Conservation (phyloP, 2,797 vertebrate genomes). For the Hippocampus kuda region DNA sequence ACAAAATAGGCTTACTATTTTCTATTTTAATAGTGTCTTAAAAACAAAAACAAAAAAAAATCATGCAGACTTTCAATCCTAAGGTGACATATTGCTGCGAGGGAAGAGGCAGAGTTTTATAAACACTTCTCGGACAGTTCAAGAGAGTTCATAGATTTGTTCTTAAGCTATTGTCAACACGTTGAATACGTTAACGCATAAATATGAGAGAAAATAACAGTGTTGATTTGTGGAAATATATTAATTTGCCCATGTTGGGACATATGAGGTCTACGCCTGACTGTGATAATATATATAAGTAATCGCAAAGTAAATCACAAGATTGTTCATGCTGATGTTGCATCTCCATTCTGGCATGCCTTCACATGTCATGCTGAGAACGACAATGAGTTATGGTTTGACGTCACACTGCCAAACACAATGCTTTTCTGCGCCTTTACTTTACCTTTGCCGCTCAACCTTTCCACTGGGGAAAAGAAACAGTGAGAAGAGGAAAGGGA, state of each 20-base stretch:
- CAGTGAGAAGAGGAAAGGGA: slow-evolving; percentile 42
- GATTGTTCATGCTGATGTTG: slow-evolving; percentile 21
- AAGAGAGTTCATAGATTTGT: no score
- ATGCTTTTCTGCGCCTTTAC: slow-evolving; percentile 31
- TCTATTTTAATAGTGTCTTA: no score
- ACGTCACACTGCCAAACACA: slow-evolving; percentile 24
- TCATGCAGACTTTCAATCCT: no score
- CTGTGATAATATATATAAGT: neutral
- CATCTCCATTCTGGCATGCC: slow-evolving; percentile 16
- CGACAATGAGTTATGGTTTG: slow-evolving; percentile 14
- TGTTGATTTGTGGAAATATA: neutral
- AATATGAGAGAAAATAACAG: neutral
- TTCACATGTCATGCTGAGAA: slow-evolving; percentile 18
- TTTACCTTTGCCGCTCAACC: slow-evolving; percentile 67
- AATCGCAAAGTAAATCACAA: neutral
- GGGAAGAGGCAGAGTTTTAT: no score
- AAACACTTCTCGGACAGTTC: no score
- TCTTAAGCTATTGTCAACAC: no score
- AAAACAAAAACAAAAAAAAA: no score
- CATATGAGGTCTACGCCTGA: neutral
- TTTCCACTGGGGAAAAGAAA: slow-evolving; percentile 64
- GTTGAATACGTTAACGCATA: no score
- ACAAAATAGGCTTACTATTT: no score
- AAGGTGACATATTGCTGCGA: no score
- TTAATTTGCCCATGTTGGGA: neutral